Evolutionary conservation across 1,140 invertebrate genomes (phyloP).

Genomic region (Thereuonema tuberculata): DNA sequence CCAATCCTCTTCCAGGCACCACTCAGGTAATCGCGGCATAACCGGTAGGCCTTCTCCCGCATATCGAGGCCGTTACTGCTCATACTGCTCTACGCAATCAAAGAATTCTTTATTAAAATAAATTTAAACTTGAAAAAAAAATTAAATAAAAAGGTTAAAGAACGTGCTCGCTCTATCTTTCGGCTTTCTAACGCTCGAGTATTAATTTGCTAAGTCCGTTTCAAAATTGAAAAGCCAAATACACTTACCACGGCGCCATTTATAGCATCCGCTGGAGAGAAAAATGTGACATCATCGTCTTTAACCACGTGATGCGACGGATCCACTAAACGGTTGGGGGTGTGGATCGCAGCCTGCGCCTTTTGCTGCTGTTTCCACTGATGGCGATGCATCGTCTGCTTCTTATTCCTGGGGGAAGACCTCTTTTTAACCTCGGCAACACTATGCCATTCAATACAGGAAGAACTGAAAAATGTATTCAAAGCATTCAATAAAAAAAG

Average conservation of each 20-base stretch:
- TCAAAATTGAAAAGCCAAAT: background rate
- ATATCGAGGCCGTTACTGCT: constrained; percentile 39
- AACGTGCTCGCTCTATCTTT: background rate
- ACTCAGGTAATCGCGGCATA: constrained; percentile 72
- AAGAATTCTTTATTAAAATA: background rate
- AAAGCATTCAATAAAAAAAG: too few relatives aligned
- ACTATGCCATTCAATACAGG: too few relatives aligned
- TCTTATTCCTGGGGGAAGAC: too few relatives aligned
- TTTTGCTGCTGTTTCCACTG: too few relatives aligned
- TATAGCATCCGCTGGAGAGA: background rate
- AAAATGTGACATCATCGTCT: background rate
- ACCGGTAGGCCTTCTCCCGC: constrained; percentile 60
- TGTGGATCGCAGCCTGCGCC: too few relatives aligned
- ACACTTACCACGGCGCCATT: background rate
- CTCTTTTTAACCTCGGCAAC: too few relatives aligned
- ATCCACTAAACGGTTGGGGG: too few relatives aligned
- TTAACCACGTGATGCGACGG: background rate
- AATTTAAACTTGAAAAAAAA: background rate
- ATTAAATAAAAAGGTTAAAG: background rate
- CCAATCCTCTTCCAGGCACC: constrained; percentile 72
- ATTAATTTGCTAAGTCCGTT: background rate
- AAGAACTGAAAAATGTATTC: too few relatives aligned
- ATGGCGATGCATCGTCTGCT: too few relatives aligned
- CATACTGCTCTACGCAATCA: background rate
- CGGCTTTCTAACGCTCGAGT: background rate